Conservation (phyloP, 2,797 vertebrate genomes). For the Danio kyathit region DNA sequence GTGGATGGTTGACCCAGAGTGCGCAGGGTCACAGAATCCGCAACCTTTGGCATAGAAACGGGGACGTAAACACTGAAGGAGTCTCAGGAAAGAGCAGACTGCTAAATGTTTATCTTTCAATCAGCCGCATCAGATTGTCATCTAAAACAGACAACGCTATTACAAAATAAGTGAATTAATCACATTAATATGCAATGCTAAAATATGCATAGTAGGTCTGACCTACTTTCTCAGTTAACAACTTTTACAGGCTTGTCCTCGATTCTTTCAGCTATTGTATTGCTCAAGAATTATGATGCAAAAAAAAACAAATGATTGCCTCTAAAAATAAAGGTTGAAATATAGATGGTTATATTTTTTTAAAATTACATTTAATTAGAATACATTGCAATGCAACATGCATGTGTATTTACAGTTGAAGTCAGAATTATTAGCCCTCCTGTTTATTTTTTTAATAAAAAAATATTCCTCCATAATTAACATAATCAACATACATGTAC, state of each 20-base stretch:
- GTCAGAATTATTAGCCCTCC: too few relatives aligned
- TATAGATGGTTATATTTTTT: not conserved
- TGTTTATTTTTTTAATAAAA: too few relatives aligned
- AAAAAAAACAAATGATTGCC: not conserved
- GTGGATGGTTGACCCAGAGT: not conserved
- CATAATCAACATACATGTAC: too few relatives aligned
- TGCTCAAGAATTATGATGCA: not conserved
- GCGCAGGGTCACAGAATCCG: not conserved
- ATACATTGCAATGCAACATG: too few relatives aligned
- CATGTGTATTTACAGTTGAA: too few relatives aligned
- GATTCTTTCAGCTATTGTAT: slow-evolving; percentile 4
- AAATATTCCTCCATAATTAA: too few relatives aligned
- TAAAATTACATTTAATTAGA: too few relatives aligned
- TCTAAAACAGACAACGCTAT: too few relatives aligned
- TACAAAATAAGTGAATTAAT: not conserved
- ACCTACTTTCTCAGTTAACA: slow-evolving; percentile 18
- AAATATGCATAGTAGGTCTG: not conserved
- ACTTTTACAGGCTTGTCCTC: not conserved
- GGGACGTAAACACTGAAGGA: not conserved
- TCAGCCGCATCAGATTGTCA: not conserved
- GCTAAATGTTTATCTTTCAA: not conserved
- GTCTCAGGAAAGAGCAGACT: not conserved
- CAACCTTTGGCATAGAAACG: slow-evolving; percentile 23
- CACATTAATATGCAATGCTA: not conserved
- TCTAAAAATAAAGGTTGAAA: not conserved